Base-by-base conservation (phyloP, 2,888 invertebrate species). In the Cryptocephalus moraei region DNA sequence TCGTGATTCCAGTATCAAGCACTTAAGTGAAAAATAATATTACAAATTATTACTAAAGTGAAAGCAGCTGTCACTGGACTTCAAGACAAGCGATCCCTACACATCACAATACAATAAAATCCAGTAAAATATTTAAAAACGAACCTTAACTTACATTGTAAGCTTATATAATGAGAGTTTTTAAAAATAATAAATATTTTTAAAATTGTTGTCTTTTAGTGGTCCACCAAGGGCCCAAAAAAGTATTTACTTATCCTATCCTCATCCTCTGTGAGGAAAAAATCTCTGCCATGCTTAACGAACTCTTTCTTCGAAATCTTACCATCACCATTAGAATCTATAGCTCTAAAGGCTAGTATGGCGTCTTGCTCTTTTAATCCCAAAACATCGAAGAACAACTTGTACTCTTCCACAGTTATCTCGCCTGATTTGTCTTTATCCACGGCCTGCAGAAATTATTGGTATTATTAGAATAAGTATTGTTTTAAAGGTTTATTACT, bases 391-490 rank as follows among this genome's bases (percentile, higher is more conserved):
- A 84, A 90, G 73, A 90, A 90, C 62, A 89, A 62, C 72, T 87
- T 86, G 72, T 84, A 90, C 72, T 90, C 90, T 60, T 82, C 80
- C 53, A 88, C 79, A 12, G 86, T 82, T 62, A 91, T 86, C 66
- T 76, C 81, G 1, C 89, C 89, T 4, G 83, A 82, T 56, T 78
- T 78, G 66, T 90, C 87, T 59, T 83, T 85, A 67, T 91, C 88
- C 2, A 90, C 84, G 43, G 89, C 89, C 87, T 88, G 44, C 49
- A 57, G 57, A 33, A 39, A 43, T 12, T 43, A 34, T 22, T 22
- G 2, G 3, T 22, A 22, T 22, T 22, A 22, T 22, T 31, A 32
- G 31, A 12, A 44, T 4, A 34, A 6, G 22, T 38, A 22, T 6
- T 22, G 22, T 22, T 2, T 2, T 22, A 6, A 22, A 22, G 6